phyloP scores from a whole-genome alignment of 1,140 invertebrate species.

The Caerostris darwini region DNA sequence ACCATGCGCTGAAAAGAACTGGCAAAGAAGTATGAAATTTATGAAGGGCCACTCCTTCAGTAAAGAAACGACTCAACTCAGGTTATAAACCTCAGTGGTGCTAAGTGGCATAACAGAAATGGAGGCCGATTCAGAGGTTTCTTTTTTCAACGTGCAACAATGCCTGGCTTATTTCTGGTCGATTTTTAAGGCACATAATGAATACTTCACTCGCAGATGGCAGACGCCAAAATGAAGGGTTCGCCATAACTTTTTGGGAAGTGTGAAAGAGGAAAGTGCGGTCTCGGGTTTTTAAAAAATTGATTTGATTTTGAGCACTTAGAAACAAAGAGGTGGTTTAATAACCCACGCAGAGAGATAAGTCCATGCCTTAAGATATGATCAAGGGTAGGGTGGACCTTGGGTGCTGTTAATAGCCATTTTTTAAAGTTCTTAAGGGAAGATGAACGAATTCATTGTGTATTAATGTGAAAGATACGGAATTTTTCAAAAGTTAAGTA shows the following conservation, averaged over 20 bases:
- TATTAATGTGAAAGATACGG: neutral
- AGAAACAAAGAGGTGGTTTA: neutral
- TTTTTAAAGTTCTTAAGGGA: neutral
- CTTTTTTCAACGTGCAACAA: neutral
- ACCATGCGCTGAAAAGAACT: neutral
- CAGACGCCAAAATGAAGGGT: slow-evolving; percentile 13
- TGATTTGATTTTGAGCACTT: neutral
- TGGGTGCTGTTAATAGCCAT: neutral
- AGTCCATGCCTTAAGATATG: neutral
- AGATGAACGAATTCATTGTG: neutral
- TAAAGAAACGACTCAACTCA: neutral
- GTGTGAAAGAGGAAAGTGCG: neutral
- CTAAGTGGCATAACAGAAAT: slow-evolving; percentile 9
- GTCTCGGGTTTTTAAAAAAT: neutral
- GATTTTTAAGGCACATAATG: slow-evolving; percentile 11
- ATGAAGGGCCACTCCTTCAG: slow-evolving; percentile 4
- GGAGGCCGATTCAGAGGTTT: neutral
- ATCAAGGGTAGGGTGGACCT: neutral
- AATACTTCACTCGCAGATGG: neutral
- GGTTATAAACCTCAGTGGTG: slow-evolving; percentile 42
- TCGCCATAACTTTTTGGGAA: neutral
- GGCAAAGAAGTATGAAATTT: slow-evolving; percentile 21
- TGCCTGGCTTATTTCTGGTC: neutral
- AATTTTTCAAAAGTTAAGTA: neutral
- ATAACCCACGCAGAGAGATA: slow-evolving; percentile 14